A percentile compares a stretch with the other conserved stretches of the same genome.
Conservation (phyloP, 2,888 invertebrate species). For the Zygaena filipendulae region DNA sequence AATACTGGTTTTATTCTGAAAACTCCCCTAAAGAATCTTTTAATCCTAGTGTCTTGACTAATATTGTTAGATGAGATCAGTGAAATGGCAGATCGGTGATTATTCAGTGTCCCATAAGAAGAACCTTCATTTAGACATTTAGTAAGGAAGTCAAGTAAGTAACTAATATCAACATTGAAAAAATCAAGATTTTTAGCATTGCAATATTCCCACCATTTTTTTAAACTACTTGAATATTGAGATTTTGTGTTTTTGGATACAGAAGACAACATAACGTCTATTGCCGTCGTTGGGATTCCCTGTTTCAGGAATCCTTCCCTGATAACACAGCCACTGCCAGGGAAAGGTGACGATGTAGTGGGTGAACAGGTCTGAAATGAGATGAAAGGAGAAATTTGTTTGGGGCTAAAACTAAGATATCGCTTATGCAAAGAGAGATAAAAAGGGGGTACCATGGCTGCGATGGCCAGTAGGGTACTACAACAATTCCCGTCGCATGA, state of each 20-base stretch:
- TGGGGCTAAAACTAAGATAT: too few relatives aligned
- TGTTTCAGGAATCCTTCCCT: constrained; percentile 2
- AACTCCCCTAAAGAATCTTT: constrained; percentile 18
- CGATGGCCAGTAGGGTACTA: constrained; percentile 11
- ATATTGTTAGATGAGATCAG: constrained; percentile 18
- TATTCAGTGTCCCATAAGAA: constrained; percentile 19
- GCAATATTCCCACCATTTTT: constrained; percentile 5
- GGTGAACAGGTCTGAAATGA: neutral
- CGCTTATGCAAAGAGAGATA: too few relatives aligned
- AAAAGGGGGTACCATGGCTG: constrained; percentile 8
- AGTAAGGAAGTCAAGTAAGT: constrained; percentile 14
- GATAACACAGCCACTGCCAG: constrained; percentile 7
- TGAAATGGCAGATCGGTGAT: constrained; percentile 20
- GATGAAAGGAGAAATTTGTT: too few relatives aligned
- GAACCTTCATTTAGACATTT: constrained; percentile 17
- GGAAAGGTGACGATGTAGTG: constrained; percentile 3
- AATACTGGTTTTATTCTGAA: constrained; percentile 18
- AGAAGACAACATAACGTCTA: constrained; percentile 7
- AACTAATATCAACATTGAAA: neutral
- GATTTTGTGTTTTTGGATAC: constrained; percentile 3
- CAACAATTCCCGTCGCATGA: constrained; percentile 7
- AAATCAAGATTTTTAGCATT: constrained; percentile 1
- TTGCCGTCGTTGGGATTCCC: constrained; percentile 1
- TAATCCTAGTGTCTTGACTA: constrained; percentile 14
- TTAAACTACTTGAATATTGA: constrained; percentile 7